Percentiles rank a stretch among this genome's conserved stretches.
Conservation (phyloP, 2,113 vertebrate species). For the Jacana jacana region DNA sequence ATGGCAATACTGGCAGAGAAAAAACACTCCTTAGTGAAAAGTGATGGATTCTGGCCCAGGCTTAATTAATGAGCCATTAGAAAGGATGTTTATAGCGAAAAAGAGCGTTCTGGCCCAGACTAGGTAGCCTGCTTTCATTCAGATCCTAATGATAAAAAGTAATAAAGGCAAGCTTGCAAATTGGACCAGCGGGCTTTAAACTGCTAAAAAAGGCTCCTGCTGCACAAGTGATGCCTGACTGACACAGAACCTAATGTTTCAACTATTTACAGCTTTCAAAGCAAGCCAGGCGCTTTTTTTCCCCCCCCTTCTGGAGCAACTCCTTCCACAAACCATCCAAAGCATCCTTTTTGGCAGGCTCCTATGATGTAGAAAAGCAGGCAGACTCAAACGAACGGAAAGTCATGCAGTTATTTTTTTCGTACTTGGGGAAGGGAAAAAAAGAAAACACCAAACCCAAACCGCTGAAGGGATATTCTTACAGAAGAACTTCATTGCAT, state of each 20-base stretch:
- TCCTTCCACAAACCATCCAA: slow-evolving; percentile 77
- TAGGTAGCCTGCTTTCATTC: background rate
- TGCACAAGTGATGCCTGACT: slow-evolving; percentile 46
- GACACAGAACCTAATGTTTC: slow-evolving; percentile 61
- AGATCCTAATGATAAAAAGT: background rate
- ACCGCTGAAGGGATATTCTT: slow-evolving; percentile 54
- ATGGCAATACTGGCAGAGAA: background rate
- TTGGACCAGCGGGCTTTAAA: background rate
- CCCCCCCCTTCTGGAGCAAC: slow-evolving; percentile 55
- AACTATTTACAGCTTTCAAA: slow-evolving; percentile 67
- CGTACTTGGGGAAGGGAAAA: slow-evolving; percentile 49
- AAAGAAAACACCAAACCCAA: slow-evolving; percentile 56
- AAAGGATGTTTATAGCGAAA: background rate
- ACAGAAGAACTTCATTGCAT: slow-evolving; percentile 60
- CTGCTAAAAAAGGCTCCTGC: background rate
- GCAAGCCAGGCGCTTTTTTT: slow-evolving; percentile 41
- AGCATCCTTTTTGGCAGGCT: slow-evolving; percentile 74
- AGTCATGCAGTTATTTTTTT: slow-evolving; percentile 70
- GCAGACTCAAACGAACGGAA: slow-evolving; percentile 64
- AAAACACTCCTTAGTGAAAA: background rate
- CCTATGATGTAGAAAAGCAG: slow-evolving; percentile 67
- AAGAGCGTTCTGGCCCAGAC: background rate
- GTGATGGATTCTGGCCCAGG: background rate
- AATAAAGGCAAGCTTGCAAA: background rate
- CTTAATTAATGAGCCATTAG: background rate